Evolutionary conservation across 2,797 vertebrate species (phyloP).

Genomic region (Tragopan temminckii): DNA sequence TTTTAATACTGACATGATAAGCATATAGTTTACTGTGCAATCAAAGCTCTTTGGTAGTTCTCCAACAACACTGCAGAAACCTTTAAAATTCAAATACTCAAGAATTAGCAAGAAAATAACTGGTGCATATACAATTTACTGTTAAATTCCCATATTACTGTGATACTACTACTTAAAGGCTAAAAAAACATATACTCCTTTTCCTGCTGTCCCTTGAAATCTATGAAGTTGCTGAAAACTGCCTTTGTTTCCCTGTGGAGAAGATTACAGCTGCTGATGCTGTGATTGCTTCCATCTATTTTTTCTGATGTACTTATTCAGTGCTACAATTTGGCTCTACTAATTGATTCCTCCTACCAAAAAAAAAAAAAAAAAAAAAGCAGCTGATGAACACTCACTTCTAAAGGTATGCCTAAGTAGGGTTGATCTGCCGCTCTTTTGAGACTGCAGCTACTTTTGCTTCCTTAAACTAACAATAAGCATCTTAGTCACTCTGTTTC

Average conservation of each 20-base stretch:
- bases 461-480: conserved; percentile 60
- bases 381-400: conserved; percentile 43
- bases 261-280: conserved; percentile 15
- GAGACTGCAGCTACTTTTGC: conserved; percentile 39
- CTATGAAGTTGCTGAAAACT: conserved; percentile 21
- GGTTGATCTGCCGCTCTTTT: conserved; percentile 34
- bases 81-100: neutral
- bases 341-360: conserved; percentile 65
- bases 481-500: conserved; percentile 51
- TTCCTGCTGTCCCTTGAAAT: neutral
- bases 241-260: conserved; percentile 1
- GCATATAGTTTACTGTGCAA: neutral
- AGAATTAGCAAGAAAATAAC: neutral
- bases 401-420: conserved; percentile 14
- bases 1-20: neutral
- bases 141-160: neutral
- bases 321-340: conserved; percentile 19
- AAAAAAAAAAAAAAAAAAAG: neutral
- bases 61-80: neutral
- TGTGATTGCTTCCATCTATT: conserved; percentile 36
- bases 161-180: neutral
- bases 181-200: neutral
- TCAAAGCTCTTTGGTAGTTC: neutral
- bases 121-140: neutral
- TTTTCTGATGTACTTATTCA: conserved; percentile 60